Evolutionary conservation across 1,140 invertebrate species (phyloP).

Genomic region (Thaumatotibia leucotreta): DNA sequence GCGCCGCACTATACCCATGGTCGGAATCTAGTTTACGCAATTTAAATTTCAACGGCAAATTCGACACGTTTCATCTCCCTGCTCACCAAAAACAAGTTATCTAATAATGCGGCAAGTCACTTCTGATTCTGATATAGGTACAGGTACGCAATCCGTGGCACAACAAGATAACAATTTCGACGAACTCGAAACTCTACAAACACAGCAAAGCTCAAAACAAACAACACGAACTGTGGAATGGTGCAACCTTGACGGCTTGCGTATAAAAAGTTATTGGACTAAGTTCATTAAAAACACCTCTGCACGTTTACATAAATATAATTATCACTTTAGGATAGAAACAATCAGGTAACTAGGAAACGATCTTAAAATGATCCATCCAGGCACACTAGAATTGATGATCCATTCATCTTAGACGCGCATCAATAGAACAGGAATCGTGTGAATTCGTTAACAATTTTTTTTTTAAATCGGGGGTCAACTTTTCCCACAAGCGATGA

Average conservation of each 20-base stretch:
- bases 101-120: constrained; percentile 41
- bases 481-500: constrained; percentile 76
- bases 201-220: constrained; percentile 62
- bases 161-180: constrained; percentile 62
- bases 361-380: background rate
- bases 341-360: background rate
- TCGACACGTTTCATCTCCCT: constrained; percentile 37
- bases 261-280: constrained; percentile 31
- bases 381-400: constrained; percentile 3
- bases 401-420: constrained; percentile 49
- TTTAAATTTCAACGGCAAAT: constrained; percentile 36
- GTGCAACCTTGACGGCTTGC: constrained; percentile 49
- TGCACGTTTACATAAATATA: background rate
- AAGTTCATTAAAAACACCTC: constrained; percentile 22
- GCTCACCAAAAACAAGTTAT: constrained; percentile 36
- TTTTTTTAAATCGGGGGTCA: constrained; percentile 72
- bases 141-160: constrained; percentile 42
- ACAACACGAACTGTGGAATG: constrained; percentile 54
- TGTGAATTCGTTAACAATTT: constrained; percentile 75
- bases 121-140: constrained; percentile 32
- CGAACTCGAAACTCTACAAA: constrained; percentile 59
- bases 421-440: constrained; percentile 52
- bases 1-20: constrained; percentile 17
- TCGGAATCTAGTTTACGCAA: constrained; percentile 2
- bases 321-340: constrained; percentile 5